Conservation (phyloP, 1,140 invertebrate species). For the Zaprionus taronus region DNA sequence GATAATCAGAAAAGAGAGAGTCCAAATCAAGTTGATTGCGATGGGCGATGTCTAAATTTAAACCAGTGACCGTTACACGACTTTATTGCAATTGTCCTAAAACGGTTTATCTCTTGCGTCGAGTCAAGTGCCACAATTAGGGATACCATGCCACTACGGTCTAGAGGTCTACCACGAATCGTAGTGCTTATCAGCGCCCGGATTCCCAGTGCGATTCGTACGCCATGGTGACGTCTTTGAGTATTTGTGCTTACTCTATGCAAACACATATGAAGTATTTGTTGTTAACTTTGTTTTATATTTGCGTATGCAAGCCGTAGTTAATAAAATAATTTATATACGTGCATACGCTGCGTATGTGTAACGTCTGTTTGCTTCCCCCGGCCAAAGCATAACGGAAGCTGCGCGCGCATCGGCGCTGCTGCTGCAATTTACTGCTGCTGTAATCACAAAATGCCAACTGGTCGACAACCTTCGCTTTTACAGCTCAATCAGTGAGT, state of each 20-base stretch:
- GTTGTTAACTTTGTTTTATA: slow-evolving; percentile 52
- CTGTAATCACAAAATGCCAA: slow-evolving; percentile 49
- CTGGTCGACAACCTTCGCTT: slow-evolving; percentile 8
- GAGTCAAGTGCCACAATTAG: slow-evolving; percentile 1
- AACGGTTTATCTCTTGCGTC: neutral
- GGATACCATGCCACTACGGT: neutral
- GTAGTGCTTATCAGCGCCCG: slow-evolving; percentile 41
- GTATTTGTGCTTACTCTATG: neutral
- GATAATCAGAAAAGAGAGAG: slow-evolving; percentile 53
- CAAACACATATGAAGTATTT: neutral
- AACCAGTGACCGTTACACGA: slow-evolving; percentile 52
- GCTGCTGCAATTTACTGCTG: neutral
- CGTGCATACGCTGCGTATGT: neutral
- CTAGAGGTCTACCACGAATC: neutral
- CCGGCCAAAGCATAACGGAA: slow-evolving; percentile 9
- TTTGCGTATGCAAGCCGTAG: slow-evolving; percentile 31
- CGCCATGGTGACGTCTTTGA: slow-evolving; percentile 60
- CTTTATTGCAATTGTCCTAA: slow-evolving; percentile 28
- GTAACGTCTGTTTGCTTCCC: slow-evolving; percentile 11
- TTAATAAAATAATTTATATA: neutral
- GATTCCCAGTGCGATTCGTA: neutral
- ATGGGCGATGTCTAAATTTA: slow-evolving; percentile 60
- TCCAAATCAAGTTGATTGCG: slow-evolving; percentile 25
- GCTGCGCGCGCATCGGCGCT: neutral
- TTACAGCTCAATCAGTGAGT: slow-evolving; percentile 40